Evolutionary conservation across 1,140 invertebrate species (phyloP), one percentile per base, ranked within the genome.

Genomic region (Cydia amplana): DNA sequence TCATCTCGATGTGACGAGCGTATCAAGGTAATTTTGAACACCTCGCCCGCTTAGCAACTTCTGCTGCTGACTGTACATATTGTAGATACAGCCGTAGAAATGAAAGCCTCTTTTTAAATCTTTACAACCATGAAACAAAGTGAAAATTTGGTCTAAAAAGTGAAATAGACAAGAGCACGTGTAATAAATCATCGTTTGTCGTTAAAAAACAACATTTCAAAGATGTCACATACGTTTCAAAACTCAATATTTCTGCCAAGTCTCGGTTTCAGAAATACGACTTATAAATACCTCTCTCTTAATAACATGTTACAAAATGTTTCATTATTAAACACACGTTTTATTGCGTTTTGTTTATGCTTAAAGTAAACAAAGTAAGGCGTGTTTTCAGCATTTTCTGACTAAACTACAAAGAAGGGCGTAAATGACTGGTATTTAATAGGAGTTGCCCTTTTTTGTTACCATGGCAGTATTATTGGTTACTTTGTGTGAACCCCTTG

Each of bases 241-340:
- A 60, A 60, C 20, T 20, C 55, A 12, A 60, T 60, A 60, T 60
- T 12, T 60, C 4, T 60, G 55, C 55, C 55, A 60, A 60, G 16
- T 55, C 55, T 18, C 55, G 7, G 4, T n/a, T 51, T 51, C 55
- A 60, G 20, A 60, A 60, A 60, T 60, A 60, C 18, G 7, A 23
- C n/a, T 60, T 60, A 60, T 12, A 60, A 60, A 60, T 60, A 60
- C 55, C 55, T 60, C 12, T 60, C 55, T 60, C 55, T 60, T 60
- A 60, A 67, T 32, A 67, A 70, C 65, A 65, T 36, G 64, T 70
- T 40, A 43, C 65, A 70, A 70, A 70, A 70, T 70, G 28, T 36
- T 18, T 18, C 65, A 36, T 70, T 70, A 70, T 70, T 70, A 70
- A 70, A 70, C 65, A 70, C 65, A 70, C 65, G 65, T 70, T 70